These are phyloP conservation scores for Linurgus olivaceus DNA, from an alignment of 2,797 vertebrate species.

Conservation along the genomic window DNA sequence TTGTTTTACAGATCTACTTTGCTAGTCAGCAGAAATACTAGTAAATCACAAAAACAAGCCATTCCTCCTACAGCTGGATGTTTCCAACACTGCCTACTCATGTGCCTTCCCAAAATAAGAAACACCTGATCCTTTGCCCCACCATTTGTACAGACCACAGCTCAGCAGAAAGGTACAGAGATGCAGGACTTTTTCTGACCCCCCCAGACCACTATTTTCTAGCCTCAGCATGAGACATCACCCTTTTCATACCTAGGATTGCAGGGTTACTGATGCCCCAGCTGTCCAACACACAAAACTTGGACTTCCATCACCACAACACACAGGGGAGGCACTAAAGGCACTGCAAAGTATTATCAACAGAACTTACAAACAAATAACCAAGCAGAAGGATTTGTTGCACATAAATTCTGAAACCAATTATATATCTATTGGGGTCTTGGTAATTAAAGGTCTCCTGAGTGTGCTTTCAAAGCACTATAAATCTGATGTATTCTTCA, in stretches of 20 bases:
- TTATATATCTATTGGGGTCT: background rate
- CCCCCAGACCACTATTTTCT: background rate
- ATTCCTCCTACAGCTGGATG: background rate
- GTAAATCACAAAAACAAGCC: background rate
- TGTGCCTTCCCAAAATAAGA: background rate
- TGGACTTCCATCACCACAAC: background rate
- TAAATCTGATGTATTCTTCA: background rate
- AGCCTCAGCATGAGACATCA: background rate
- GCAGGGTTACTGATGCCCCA: background rate
- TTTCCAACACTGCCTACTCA: background rate
- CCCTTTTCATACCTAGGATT: background rate
- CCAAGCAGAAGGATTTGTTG: slow-evolving; percentile 15
- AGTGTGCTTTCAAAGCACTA: background rate
- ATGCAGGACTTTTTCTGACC: background rate
- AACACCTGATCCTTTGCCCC: background rate
- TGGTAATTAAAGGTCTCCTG: background rate
- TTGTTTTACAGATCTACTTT: background rate
- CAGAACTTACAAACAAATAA: background rate
- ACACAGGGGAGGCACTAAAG: background rate
- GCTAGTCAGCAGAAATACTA: background rate
- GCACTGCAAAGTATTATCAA: background rate
- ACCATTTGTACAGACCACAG: background rate
- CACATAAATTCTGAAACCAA: slow-evolving; percentile 7
- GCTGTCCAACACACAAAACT: background rate
- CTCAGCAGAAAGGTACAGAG: background rate